Evolutionary conservation across 2,797 vertebrate species (phyloP).

Genomic region (Leptoclinus maculatus): DNA sequence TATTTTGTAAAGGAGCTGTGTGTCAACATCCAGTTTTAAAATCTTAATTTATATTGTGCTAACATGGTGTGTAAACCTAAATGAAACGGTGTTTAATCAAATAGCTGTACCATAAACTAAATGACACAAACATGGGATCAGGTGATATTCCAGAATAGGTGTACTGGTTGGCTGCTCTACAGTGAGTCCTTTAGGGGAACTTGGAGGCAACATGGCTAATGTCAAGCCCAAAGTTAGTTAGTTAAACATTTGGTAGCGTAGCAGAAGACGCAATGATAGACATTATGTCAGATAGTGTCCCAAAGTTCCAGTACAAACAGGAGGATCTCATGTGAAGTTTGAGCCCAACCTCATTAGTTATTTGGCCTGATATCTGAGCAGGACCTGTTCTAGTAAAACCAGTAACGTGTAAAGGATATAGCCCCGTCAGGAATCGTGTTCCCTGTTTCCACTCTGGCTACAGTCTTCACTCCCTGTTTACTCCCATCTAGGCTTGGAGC

Average conservation of each 20-base stretch:
- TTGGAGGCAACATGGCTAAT: background rate
- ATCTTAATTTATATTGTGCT: background rate
- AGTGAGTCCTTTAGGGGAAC: background rate
- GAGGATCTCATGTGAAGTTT: background rate
- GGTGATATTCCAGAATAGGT: background rate
- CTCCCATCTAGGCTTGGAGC: constrained; percentile 1
- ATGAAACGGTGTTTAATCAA: background rate
- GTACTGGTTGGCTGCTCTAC: background rate
- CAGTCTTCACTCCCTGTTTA: constrained; percentile 15
- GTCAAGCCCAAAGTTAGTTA: background rate
- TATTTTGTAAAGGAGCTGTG: background rate
- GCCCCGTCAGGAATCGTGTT: background rate
- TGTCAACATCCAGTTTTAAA: background rate
- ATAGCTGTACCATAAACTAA: background rate
- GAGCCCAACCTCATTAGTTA: background rate
- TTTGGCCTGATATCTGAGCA: background rate
- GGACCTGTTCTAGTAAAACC: constrained; percentile 6
- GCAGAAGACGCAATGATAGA: background rate
- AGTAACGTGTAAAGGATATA: constrained; percentile 7
- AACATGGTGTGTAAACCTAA: background rate
- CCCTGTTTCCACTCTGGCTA: constrained; percentile 14
- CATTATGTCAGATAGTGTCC: background rate
- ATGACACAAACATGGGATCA: background rate
- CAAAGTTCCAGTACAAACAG: background rate
- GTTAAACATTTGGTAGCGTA: background rate